These are phyloP conservation scores for Stomatorhinus ivindoensis DNA, from an alignment of 2,113 vertebrate species.

Conservation along the genomic window DNA sequence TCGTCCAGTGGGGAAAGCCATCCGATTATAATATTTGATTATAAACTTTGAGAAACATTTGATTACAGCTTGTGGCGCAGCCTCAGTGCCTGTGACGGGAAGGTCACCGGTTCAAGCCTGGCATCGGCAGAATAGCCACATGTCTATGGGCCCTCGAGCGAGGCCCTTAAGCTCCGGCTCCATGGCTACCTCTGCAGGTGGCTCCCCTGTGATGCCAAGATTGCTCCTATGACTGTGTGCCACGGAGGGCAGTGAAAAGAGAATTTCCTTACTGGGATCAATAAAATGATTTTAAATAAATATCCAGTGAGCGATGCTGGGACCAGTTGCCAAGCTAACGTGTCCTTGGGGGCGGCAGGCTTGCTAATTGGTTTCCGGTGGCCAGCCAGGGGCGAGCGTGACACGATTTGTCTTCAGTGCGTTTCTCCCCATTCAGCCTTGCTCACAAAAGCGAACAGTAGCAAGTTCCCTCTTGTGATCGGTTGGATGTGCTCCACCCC, in stretches of 20 bases:
- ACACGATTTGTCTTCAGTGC: not conserved
- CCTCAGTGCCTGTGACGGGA: not conserved
- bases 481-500: not conserved
- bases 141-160: not conserved
- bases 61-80: not conserved
- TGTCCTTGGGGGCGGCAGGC: not conserved
- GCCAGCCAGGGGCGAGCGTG: not conserved
- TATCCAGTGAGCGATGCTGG: not conserved
- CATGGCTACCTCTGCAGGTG: not conserved
- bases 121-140: not conserved
- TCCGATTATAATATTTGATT: not conserved
- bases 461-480: not conserved
- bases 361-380: not conserved
- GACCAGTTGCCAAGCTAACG: not conserved
- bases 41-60: not conserved
- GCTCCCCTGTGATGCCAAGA: not conserved
- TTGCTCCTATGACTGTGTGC: not conserved
- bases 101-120: not conserved
- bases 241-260: not conserved
- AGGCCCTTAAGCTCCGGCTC: not conserved
- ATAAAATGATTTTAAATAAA: not conserved
- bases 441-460: not conserved
- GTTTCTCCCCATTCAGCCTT: not conserved
- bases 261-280: not conserved
- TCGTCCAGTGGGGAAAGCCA: not conserved